Conservation (phyloP, 1,140 invertebrate genomes). For the Drosophila rhopaloa region DNA sequence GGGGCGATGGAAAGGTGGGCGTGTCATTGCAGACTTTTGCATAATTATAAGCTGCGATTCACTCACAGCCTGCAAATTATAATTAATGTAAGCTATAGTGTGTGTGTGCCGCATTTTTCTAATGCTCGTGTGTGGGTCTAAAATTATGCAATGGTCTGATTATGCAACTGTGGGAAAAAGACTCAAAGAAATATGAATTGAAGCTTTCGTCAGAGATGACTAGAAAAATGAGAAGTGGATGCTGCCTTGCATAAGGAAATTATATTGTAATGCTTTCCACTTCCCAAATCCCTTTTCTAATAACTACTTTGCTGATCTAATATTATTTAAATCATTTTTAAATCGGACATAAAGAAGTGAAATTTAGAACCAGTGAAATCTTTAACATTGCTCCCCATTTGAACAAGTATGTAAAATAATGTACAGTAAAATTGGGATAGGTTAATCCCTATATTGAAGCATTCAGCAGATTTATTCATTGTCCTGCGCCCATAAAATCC, state of each 20-base stretch:
- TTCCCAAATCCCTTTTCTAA: no score
- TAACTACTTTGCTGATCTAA: no score
- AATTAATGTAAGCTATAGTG: constrained; percentile 56
- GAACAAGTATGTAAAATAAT: no score
- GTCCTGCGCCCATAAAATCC: constrained; percentile 2
- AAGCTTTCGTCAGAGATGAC: constrained; percentile 16
- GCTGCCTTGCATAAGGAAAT: background rate
- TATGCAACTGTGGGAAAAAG: constrained; percentile 42
- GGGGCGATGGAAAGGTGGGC: constrained; percentile 18
- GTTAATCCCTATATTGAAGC: background rate
- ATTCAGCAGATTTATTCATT: background rate
- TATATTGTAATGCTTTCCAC: no score
- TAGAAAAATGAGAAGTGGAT: background rate
- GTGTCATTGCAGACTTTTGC: constrained; percentile 53
- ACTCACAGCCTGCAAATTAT: constrained; percentile 65
- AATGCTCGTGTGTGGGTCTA: constrained; percentile 38
- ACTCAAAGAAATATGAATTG: constrained; percentile 4
- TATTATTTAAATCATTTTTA: no score
- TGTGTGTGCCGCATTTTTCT: constrained; percentile 15
- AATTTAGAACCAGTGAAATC: no score
- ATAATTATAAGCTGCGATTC: constrained; percentile 81
- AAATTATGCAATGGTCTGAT: constrained; percentile 78
- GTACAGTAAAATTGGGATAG: background rate
- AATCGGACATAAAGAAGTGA: no score
- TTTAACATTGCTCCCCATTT: no score